Evolutionary conservation across 1,140 invertebrate species (phyloP).

Genomic region (Euschistus heros): DNA sequence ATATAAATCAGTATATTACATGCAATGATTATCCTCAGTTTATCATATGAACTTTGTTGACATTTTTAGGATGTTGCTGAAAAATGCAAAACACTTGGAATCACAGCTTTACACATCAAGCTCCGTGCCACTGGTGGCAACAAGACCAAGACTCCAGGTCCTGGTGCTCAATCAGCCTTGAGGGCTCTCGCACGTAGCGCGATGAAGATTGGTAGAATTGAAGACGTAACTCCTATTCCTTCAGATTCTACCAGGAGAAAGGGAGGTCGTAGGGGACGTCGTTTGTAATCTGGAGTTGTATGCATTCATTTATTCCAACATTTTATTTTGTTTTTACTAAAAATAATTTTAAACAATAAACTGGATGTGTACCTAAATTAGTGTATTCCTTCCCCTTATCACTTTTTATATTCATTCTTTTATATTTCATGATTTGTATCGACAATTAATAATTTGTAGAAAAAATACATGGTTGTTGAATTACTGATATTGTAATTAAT

Average conservation of each 20-base stretch:
- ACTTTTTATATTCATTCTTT: no score
- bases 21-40: no score
- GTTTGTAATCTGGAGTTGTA: slow-evolving; percentile 61
- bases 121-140: slow-evolving; percentile 96
- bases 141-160: slow-evolving; percentile 95
- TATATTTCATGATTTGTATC: no score
- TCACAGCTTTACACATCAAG: slow-evolving; percentile 97
- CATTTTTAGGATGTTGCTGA: slow-evolving; percentile 87
- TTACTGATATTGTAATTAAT: no score
- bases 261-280: slow-evolving; percentile 96
- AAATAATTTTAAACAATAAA: slow-evolving; percentile 5
- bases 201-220: slow-evolving; percentile 99
- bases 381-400: no score
- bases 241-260: slow-evolving; percentile 98
- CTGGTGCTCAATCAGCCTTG: slow-evolving; percentile 95
- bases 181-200: slow-evolving; percentile 94
- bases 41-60: no score
- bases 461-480: no score
- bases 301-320: neutral
- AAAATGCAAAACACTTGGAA: slow-evolving; percentile 92
- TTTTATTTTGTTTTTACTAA: slow-evolving; percentile 13
- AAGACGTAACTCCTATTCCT: slow-evolving; percentile 99
- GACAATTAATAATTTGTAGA: no score
- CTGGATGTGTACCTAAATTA: neutral
- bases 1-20: no score